phyloP scores from a whole-genome alignment of 2,113 vertebrate species.

The Salvator merianae region DNA sequence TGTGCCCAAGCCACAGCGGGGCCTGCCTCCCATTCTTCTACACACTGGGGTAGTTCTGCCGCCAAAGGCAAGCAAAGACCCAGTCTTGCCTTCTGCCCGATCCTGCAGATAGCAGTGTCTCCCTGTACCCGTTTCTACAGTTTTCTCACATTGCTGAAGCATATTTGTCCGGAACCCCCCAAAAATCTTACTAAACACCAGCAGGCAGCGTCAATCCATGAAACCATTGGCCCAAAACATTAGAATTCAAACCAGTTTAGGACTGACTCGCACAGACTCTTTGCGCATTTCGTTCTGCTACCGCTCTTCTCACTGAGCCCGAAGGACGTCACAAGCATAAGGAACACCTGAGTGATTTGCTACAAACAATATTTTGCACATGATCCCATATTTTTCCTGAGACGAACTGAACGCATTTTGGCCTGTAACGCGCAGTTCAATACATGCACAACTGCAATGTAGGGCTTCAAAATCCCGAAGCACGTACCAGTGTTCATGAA shows the following conservation, averaged over 20 bases:
- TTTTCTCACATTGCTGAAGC: background rate
- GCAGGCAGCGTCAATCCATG: too few species aligned
- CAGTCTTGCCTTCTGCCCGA: background rate
- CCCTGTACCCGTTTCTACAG: background rate
- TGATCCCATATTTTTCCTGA: background rate
- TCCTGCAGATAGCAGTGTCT: background rate
- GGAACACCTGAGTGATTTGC: background rate
- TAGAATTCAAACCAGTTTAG: background rate
- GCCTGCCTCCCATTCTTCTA: background rate
- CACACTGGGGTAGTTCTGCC: background rate
- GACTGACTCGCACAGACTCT: background rate
- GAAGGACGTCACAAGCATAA: rapidly evolving
- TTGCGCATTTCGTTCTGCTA: background rate
- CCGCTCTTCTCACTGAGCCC: background rate
- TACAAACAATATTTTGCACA: background rate
- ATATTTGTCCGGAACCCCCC: too few species aligned
- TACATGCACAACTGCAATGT: background rate
- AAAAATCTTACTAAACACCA: background rate
- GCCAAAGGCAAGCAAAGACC: background rate
- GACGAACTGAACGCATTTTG: too few species aligned
- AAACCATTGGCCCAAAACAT: background rate
- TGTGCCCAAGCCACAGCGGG: background rate
- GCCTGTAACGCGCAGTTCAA: background rate
- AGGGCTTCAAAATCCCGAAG: background rate
- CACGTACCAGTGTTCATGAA: background rate